phyloP scores from a whole-genome alignment of 1,140 invertebrate genomes.

The Brachionus koreanus region DNA sequence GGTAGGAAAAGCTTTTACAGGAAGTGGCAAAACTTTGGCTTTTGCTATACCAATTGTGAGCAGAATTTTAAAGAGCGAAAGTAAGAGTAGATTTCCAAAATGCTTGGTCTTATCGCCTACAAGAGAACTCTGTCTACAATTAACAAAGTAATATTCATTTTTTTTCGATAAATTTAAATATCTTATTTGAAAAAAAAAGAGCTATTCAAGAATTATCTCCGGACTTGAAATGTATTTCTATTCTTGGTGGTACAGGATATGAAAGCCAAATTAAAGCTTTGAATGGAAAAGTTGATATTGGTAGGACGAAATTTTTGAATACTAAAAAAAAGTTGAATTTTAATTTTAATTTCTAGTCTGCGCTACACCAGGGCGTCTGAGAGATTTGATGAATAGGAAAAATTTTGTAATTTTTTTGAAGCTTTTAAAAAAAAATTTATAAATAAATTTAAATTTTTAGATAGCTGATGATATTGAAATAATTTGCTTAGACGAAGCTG shows the following conservation, averaged over 20 bases:
- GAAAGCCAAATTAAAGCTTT: neutral
- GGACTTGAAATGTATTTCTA: slow-evolving; percentile 11
- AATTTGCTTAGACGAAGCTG: slow-evolving; percentile 38
- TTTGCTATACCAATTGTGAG: slow-evolving; percentile 39
- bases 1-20: slow-evolving; percentile 36
- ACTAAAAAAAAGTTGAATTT: neutral
- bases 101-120: slow-evolving; percentile 35
- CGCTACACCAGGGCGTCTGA: slow-evolving; percentile 34
- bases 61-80: slow-evolving; percentile 16
- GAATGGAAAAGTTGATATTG: slow-evolving; percentile 9
- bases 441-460: neutral
- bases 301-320: neutral
- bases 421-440: neutral
- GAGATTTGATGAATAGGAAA: slow-evolving; percentile 36
- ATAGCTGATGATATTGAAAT: slow-evolving; percentile 32
- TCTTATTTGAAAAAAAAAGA: neutral
- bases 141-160: slow-evolving; percentile 16
- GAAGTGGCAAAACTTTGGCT: slow-evolving; percentile 43
- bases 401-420: slow-evolving; percentile 34
- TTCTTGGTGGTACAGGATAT: slow-evolving; percentile 39
- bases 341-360: neutral
- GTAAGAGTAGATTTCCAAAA: slow-evolving; percentile 5
- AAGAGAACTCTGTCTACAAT: slow-evolving; percentile 28
- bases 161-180: neutral
- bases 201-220: slow-evolving; percentile 39